Percentiles rank a stretch among this genome's conserved stretches.
phyloP scores from a whole-genome alignment of 2,797 vertebrate species.

The Oreochromis mossambicus region DNA sequence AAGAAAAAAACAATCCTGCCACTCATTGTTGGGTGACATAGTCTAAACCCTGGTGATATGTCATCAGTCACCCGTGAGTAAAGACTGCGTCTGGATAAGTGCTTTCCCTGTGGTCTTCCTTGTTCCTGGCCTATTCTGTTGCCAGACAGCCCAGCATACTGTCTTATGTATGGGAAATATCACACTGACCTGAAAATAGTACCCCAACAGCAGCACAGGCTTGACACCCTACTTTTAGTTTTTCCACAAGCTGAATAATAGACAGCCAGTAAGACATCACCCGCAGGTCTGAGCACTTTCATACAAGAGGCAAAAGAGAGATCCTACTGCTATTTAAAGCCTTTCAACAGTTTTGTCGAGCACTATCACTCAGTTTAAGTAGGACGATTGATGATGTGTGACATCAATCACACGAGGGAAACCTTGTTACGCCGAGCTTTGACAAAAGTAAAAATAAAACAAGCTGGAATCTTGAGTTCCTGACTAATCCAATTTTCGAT shows the following conservation, averaged over 20 bases:
- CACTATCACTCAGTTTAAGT: slow-evolving; percentile 6
- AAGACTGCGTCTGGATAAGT: slow-evolving; percentile 10
- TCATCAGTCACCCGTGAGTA: slow-evolving; percentile 39
- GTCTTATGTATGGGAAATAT: slow-evolving; percentile 66
- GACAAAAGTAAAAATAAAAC: slow-evolving; percentile 45
- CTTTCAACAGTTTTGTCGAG: slow-evolving; percentile 18
- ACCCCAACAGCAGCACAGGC: slow-evolving; percentile 45
- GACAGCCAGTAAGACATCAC: slow-evolving; percentile 14
- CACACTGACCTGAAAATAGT: slow-evolving; percentile 63
- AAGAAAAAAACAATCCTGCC: not conserved
- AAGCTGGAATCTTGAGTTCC: slow-evolving; percentile 11
- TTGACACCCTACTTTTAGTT: slow-evolving; percentile 48
- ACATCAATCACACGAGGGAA: slow-evolving; percentile 23
- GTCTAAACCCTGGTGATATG: slow-evolving; percentile 29
- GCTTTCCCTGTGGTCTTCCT: slow-evolving; percentile 2
- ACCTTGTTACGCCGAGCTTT: slow-evolving; percentile 2
- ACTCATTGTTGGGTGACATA: slow-evolving; percentile 23
- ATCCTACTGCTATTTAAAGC: not conserved
- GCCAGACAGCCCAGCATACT: slow-evolving; percentile 42
- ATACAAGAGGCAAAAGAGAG: not conserved
- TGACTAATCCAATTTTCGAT: slow-evolving; percentile 38
- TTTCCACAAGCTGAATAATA: slow-evolving; percentile 70
- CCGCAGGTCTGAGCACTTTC: slow-evolving; percentile 8
- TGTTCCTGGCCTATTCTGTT: slow-evolving; percentile 23
- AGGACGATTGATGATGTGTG: slow-evolving; percentile 5